Base-by-base conservation (phyloP, 1,140 invertebrate genomes). In the Eurosta solidaginis region DNA sequence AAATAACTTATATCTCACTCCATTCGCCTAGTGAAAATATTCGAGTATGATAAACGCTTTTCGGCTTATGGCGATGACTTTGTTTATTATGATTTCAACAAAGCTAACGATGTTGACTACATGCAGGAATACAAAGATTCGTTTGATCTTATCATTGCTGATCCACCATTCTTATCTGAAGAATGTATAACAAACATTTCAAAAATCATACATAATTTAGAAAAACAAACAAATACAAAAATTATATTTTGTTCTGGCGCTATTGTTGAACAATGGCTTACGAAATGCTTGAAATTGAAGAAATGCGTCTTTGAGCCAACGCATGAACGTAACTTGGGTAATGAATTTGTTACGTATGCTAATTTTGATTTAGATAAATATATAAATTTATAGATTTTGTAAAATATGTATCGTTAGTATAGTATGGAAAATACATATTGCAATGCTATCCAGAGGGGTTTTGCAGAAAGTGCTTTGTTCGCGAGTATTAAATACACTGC, bases 101-200 rank as follows among this genome's bases (percentile, higher is more conserved):
- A 89, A 17, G 96, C 96, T 5, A 87, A 76, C 7, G 81, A 63
- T n/a, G 40, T 74, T 0, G 90, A 92, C 68, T 83, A 98, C 14
- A 91, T 94, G 0, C 80, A 88, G 78, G 89, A 93, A 0, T 88
- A 92, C 36, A 80, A 89, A 17, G 88, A 89, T 54, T 86, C 87
- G 27, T 98, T 94, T 89, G 95, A 98, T 88, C 82, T 98, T 20
- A 93, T 99, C 2, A 90, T 98, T 76, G 95, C 94, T 0, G 97
- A 99, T 90, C 97, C 97, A 12, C 97, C 97, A 12, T 98, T 98
- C 89, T 88, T 99, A 6, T 95, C 96, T 0, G 93, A 96, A 81
- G 97, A 98, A 88, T 99, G 97, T 89, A 90, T 98, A 20, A 91
- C 91, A 2, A 98, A 98, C 89, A 94, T 92, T 29, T 91, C 95